phyloP scores from a whole-genome alignment of 1,140 invertebrate genomes.

The Harpegnathos saltator region DNA sequence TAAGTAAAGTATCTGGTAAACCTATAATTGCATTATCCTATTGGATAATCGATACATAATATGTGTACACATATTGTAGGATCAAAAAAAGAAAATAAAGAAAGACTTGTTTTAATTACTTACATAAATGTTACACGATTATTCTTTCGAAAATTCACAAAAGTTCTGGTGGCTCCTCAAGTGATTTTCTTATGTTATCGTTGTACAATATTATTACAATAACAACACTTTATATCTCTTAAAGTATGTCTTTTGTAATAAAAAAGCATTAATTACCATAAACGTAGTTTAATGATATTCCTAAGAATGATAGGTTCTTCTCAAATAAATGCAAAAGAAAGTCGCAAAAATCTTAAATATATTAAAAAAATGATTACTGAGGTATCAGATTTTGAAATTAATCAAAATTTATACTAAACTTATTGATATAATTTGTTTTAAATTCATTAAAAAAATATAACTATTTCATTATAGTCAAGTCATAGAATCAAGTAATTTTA shows the following conservation, averaged over 20 bases:
- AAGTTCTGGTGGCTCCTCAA: slow-evolving; percentile 3
- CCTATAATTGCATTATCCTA: slow-evolving; percentile 11
- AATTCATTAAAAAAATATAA: background rate
- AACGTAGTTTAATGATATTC: no score
- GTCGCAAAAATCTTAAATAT: slow-evolving; percentile 5
- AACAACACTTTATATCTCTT: slow-evolving; percentile 39
- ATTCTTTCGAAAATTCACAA: slow-evolving; percentile 15
- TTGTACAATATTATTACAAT: slow-evolving; percentile 19
- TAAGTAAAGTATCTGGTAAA: slow-evolving; percentile 31
- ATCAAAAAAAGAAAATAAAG: slow-evolving; percentile 10
- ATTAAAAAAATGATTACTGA: background rate
- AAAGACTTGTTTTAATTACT: slow-evolving; percentile 48
- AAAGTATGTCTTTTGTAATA: slow-evolving; percentile 15
- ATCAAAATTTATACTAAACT: slow-evolving; percentile 9
- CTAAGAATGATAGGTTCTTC: slow-evolving; percentile 3
- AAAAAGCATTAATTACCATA: slow-evolving; percentile 40
- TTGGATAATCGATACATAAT: slow-evolving; percentile 23
- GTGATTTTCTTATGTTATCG: slow-evolving; percentile 26
- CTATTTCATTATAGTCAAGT: no score
- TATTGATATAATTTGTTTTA: background rate
- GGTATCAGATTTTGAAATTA: background rate
- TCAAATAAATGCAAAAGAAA: slow-evolving; percentile 9
- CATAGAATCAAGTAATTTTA: background rate
- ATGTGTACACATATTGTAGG: slow-evolving; percentile 32
- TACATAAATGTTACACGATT: background rate